phyloP scores from a whole-genome alignment of 2,797 vertebrate genomes.

The Spatula versicolor region DNA sequence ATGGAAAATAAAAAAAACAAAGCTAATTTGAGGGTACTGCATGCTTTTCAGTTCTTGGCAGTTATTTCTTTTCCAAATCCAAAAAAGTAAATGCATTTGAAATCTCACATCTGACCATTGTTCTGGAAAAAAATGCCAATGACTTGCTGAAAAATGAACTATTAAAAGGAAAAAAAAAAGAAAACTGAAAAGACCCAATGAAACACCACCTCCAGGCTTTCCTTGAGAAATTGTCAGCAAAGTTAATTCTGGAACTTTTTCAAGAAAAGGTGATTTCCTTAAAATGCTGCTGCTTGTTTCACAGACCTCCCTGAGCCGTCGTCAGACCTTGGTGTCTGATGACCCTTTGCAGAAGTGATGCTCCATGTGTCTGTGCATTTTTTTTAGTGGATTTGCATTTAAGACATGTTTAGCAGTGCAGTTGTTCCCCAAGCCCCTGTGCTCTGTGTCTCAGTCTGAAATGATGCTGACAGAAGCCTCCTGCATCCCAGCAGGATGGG shows the following conservation, averaged over 20 bases:
- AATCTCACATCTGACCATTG: not conserved
- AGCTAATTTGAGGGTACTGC: not conserved
- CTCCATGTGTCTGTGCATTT: not conserved
- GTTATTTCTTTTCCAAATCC: too few relatives aligned
- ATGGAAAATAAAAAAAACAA: not conserved
- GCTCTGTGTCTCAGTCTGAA: not conserved
- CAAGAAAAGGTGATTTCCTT: not conserved
- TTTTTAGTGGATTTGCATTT: not conserved
- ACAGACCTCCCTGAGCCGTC: not conserved
- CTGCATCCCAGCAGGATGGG: not conserved
- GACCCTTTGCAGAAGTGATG: not conserved
- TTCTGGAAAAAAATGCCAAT: not conserved
- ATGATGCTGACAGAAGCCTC: not conserved
- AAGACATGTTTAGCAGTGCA: rapidly evolving
- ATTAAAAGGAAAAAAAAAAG: not conserved
- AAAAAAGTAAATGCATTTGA: not conserved
- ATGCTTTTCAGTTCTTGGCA: not conserved
- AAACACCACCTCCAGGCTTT: not conserved
- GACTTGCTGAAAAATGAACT: not conserved
- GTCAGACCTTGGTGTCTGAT: too few relatives aligned
- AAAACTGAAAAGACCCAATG: not conserved
- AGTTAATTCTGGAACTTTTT: not conserved
- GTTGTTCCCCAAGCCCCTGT: not conserved
- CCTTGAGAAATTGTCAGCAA: not conserved
- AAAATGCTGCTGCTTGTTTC: not conserved